Evolutionary conservation across 2,888 invertebrate genomes (phyloP), one percentile per base, ranked within the genome.

Genomic region (Gnatocerus cornutus): DNA sequence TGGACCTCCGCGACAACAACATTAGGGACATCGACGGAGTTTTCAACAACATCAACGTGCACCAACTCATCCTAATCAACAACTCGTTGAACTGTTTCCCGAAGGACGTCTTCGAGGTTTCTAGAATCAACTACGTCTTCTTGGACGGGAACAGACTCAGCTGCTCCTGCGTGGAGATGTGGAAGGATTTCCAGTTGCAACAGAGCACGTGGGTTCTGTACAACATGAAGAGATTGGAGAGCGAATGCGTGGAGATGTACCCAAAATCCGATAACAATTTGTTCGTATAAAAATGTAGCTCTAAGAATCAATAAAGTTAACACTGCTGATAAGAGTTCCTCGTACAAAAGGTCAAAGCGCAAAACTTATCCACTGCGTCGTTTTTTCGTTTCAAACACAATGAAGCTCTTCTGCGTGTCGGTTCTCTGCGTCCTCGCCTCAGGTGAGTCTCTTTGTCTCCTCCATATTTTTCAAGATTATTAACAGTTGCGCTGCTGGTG

Each of bases 21-120:
- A 13, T 52, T 29, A 13, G 30, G 1, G 9, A 33, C 13, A 33
- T 52, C 5, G 12, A 30, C 9, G 52, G 52, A 6, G 30, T 52
- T 13, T 52, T 52, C 13, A 13, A 52, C 14, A 30, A 52, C 33
- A 52, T 52, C 10, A 52, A 52, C 14, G 29, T 52, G 10, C 21
- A 52, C 13, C 52, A 52, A 30, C 29, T 52, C 33, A 13, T 52
- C 5, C 33, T 52, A 8, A 12, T 52, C 6, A 52, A 52, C 33
- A 52, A 52, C 13, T 13, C 30, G 10, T 13, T 52, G 33, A 33
- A 13, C 29, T 52, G 52, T 52, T 52, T 52, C 9, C 52, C 52
- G 1, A 30, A 13, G 6, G 30, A 52, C 7, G 52, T 30, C n/a
- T 52, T 52, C 30, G 52, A 52, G 10, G 27, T 52, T 12, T 52